Base-by-base conservation (phyloP, 2,113 vertebrate genomes). In the Epinephelus fuscoguttatus region DNA sequence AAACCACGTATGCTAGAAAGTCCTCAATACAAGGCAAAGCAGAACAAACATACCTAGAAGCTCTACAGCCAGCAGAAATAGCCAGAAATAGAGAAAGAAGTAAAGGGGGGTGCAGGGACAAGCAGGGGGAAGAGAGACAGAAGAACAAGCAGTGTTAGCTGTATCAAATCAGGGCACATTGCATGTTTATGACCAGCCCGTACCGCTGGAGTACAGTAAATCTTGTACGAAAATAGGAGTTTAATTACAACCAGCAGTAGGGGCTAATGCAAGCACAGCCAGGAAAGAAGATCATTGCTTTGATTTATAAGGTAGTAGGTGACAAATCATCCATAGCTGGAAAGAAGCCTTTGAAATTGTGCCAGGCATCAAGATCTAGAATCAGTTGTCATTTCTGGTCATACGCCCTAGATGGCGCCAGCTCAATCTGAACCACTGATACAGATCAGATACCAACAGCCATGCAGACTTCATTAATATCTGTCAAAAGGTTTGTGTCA, bases 31-130 rank as follows among this genome's bases (percentile, higher is more conserved):
- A 45, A 12, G 42, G 42, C 42, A 45, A 78, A 53, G 64, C 21
- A 70, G 81, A 83, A 72, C 79, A 75, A 40, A 94, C 93, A 75
- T 94, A 95, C 94, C 94, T 89, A 94, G 85, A 77, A 94, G 89
- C 81, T 93, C 93, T 94, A 93, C 70, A 80, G 84, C 84, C 88
- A 75, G 85, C 69, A 45, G 55, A 70, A 68, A 90, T 21, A 61
- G 70, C 40, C 77, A 81, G 78, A 88, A 45, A 45, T 45, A 45
- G 42, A 45, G 33, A 45, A 76, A 84, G 40, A 75, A 66, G 82
- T 9, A 80, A 79, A 80, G 78, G 63, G 47, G 71, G 67, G 71
- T 71, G 71, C n/a, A 14, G 82, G 66, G 53, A 33, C 47, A 74
- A 72, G 70, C 52, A 37, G 13, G 61, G 50, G 49, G 72, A 47